A percentile compares a stretch with the other conserved stretches of the same genome.
phyloP scores from a whole-genome alignment of 2,888 invertebrate species.

The Cataglyphis livida region DNA sequence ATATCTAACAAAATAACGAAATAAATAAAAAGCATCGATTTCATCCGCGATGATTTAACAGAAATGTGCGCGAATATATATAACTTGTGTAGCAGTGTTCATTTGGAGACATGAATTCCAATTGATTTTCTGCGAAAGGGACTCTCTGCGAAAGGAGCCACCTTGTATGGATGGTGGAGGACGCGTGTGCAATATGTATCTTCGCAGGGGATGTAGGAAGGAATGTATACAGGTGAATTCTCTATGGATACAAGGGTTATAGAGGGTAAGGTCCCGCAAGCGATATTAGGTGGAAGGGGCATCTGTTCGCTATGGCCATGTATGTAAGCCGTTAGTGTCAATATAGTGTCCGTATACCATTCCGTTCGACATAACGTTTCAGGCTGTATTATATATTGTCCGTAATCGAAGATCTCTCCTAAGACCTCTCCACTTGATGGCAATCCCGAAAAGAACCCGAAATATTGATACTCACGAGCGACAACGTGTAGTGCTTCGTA shows the following conservation, averaged over 20 bases:
- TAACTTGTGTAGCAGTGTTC: conserved; percentile 27
- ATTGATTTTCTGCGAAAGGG: conserved; percentile 37
- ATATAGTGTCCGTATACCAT: conserved; percentile 77
- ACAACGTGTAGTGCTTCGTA: conserved; percentile 50
- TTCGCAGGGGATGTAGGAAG: conserved; percentile 62
- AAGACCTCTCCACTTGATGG: conserved; percentile 67
- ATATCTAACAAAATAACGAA: neutral
- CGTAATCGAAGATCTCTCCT: conserved; percentile 75
- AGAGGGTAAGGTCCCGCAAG: conserved; percentile 67
- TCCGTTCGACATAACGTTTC: conserved; percentile 76
- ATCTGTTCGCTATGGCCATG: conserved; percentile 78
- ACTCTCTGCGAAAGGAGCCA: conserved; percentile 69
- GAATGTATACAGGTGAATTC: conserved; percentile 69
- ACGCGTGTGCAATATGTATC: conserved; percentile 45
- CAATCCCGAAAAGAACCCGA: conserved; percentile 41
- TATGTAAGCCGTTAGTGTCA: conserved; percentile 82
- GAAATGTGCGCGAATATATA: neutral
- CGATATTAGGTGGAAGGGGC: conserved; percentile 73
- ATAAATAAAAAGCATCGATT: neutral
- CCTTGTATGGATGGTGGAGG: conserved; percentile 58
- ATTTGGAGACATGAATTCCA: conserved; percentile 50
- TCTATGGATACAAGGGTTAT: conserved; percentile 75
- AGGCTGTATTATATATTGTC: conserved; percentile 73
- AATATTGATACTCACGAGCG: conserved; percentile 66
- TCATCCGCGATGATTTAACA: neutral